Percentiles rank a stretch among this genome's conserved stretches.
Evolutionary conservation across 2,888 invertebrate genomes (phyloP).

Genomic region (Glaucopsyche alexis): DNA sequence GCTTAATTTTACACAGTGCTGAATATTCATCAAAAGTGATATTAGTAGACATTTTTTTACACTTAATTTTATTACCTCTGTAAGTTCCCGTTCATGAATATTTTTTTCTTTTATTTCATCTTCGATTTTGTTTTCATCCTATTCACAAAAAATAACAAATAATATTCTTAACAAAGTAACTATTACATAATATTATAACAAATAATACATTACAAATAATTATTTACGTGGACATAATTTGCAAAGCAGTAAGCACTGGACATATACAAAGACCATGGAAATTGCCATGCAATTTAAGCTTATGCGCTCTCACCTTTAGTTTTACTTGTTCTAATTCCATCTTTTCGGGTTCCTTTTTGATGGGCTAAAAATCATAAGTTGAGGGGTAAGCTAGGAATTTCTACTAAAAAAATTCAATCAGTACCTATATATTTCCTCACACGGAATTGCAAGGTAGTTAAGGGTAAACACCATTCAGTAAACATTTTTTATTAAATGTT

Average conservation of each 20-base stretch:
- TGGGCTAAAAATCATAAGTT: conserved; percentile 68
- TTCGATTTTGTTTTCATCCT: conserved; percentile 61
- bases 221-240: conserved; percentile 26
- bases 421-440: background rate
- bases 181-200: conserved; percentile 31
- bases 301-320: conserved; percentile 66
- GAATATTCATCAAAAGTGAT: no score
- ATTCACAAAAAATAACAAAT: conserved; percentile 57
- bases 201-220: background rate
- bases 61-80: background rate
- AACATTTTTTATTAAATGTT: background rate
- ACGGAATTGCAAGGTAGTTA: background rate
- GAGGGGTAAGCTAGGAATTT: conserved; percentile 56
- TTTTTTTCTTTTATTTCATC: conserved; percentile 47
- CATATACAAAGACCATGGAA: background rate
- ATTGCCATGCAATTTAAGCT: conserved; percentile 21
- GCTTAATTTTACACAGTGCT: no score
- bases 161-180: background rate
- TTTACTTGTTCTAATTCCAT: conserved; percentile 62
- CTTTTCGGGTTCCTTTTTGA: conserved; percentile 59
- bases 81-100: background rate
- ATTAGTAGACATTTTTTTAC: background rate
- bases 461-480: conserved; percentile 25
- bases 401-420: conserved; percentile 33
- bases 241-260: conserved; percentile 15